Conservation (phyloP, 2,797 vertebrate genomes). For the Chaetophractus vellerosus region DNA sequence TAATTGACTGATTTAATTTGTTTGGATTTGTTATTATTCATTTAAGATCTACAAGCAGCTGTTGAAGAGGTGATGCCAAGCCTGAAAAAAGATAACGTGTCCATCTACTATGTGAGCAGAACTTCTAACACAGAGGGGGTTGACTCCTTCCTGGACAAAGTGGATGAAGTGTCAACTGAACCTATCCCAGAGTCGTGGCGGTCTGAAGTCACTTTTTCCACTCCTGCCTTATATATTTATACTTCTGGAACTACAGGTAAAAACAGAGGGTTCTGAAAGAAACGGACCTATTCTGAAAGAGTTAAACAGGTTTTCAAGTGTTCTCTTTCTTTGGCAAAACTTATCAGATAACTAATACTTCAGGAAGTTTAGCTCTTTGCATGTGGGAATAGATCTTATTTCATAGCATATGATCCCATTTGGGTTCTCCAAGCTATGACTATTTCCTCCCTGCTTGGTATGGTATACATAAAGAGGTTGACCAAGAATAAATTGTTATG, state of each 20-base stretch:
- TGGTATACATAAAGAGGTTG: constrained; percentile 46
- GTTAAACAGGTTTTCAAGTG: constrained; percentile 61
- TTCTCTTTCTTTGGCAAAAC: constrained; percentile 61
- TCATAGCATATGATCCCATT: constrained; percentile 30
- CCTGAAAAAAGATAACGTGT: constrained; percentile 90
- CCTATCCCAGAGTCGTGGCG: constrained; percentile 90
- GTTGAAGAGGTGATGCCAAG: constrained; percentile 93
- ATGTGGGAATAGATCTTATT: constrained; percentile 68
- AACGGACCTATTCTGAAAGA: background rate
- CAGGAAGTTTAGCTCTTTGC: constrained; percentile 57
- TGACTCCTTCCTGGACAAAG: constrained; percentile 90
- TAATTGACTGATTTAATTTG: constrained; percentile 22
- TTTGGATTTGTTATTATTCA: constrained; percentile 38
- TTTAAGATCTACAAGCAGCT: constrained; percentile 91
- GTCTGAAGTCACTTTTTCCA: constrained; percentile 90
- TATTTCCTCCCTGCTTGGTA: background rate
- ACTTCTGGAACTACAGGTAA: constrained; percentile 97
- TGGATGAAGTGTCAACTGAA: constrained; percentile 89
- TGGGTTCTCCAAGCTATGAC: background rate
- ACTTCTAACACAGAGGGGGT: constrained; percentile 89
- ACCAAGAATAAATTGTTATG: constrained; percentile 10
- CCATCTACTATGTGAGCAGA: constrained; percentile 91
- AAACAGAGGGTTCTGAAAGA: background rate
- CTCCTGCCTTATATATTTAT: constrained; percentile 94
- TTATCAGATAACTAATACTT: constrained; percentile 62